Evolutionary conservation across 2,888 invertebrate genomes (phyloP).

Genomic region (Lucinisca nassula): DNA sequence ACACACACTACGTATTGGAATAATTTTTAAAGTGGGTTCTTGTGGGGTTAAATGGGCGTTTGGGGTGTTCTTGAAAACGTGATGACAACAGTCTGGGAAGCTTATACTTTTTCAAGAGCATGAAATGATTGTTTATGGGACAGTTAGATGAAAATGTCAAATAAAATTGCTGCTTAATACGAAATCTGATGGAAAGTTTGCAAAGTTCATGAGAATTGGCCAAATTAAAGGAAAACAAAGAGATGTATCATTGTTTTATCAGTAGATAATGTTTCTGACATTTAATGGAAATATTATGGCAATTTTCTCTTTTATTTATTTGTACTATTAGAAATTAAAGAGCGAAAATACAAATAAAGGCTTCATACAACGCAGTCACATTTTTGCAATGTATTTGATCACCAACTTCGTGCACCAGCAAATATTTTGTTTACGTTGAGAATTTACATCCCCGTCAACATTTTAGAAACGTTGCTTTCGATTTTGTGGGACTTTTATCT

Average conservation of each 20-base stretch:
- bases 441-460: no score
- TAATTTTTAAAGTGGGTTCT: no score
- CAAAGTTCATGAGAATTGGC: constrained; percentile 23
- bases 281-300: constrained; percentile 5
- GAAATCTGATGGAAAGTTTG: constrained; percentile 19
- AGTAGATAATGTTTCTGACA: neutral
- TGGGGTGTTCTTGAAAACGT: no score
- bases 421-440: no score
- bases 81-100: constrained; percentile 2
- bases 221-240: constrained; percentile 13
- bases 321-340: neutral
- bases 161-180: constrained; percentile 38
- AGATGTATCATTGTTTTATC: neutral
- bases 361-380: no score
- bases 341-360: neutral
- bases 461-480: no score
- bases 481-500: no score
- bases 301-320: neutral
- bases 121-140: neutral
- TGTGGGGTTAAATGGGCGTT: no score
- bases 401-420: no score
- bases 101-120: neutral
- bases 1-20: no score
- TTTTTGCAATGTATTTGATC: no score
- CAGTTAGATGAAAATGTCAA: constrained; percentile 48